These are phyloP conservation scores for Pelobates fuscus DNA, from an alignment of 2,113 vertebrate species.

Conservation along the genomic window DNA sequence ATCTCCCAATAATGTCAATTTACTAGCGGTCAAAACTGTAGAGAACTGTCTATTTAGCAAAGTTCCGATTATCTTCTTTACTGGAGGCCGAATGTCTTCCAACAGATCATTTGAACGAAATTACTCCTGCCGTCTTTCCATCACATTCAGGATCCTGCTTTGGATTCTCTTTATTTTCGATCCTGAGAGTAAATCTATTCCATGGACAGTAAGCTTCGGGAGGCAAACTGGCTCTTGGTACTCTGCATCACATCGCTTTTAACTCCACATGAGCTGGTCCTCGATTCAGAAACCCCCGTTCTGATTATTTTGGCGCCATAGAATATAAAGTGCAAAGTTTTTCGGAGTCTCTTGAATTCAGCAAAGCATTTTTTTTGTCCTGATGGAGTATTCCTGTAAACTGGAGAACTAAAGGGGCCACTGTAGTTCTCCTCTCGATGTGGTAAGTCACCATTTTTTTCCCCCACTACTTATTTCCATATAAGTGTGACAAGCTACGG, in stretches of 20 bases:
- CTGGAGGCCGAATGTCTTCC: no score
- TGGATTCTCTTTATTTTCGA: not conserved
- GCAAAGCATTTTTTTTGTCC: not conserved
- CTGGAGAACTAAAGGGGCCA: not conserved
- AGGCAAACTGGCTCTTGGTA: not conserved
- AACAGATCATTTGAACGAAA: not conserved
- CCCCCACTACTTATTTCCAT: not conserved
- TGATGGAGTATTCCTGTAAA: not conserved
- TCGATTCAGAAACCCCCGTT: not conserved
- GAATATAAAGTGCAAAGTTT: not conserved
- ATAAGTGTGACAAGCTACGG: not conserved
- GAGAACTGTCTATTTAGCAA: no score
- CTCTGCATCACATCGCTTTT: not conserved
- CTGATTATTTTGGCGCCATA: not conserved
- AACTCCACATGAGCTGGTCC: no score
- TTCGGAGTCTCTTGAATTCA: not conserved
- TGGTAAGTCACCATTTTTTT: not conserved
- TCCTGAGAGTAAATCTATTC: not conserved
- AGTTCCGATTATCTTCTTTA: no score
- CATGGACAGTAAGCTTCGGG: not conserved
- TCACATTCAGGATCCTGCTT: not conserved
- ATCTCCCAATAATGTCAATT: no score
- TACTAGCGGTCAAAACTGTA: no score
- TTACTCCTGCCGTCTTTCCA: not conserved
- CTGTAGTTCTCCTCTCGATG: rapidly evolving